These are phyloP conservation scores for Chiloscyllium plagiosum DNA, from an alignment of 2,113 vertebrate species.

Conservation along the genomic window DNA sequence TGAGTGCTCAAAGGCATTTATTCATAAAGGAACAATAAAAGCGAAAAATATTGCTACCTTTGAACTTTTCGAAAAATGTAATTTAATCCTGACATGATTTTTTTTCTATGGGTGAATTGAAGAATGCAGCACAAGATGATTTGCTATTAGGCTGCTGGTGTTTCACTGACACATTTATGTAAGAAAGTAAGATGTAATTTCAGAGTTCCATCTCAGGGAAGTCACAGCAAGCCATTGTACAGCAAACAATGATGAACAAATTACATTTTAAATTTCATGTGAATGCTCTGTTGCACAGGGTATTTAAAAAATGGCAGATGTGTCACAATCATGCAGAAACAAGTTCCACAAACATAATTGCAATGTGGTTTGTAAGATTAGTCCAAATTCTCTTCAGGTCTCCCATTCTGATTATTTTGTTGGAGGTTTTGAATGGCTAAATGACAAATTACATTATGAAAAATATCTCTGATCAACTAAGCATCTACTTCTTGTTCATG, in stretches of 20 bases:
- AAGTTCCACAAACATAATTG: conserved; percentile 34
- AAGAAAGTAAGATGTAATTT: conserved; percentile 38
- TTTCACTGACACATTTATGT: conserved; percentile 34
- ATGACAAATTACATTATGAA: conserved; percentile 33
- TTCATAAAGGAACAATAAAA: conserved; percentile 33
- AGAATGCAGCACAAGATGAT: conserved; percentile 30
- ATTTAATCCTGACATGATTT: conserved; percentile 30
- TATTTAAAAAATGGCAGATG: conserved; percentile 36
- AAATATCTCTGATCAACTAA: conserved; percentile 32
- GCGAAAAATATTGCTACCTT: conserved; percentile 21
- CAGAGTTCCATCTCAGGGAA: conserved; percentile 26
- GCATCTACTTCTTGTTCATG: conserved; percentile 19
- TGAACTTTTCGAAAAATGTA: conserved; percentile 32
- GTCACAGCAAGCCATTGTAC: conserved; percentile 35
- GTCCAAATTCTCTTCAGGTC: conserved; percentile 3
- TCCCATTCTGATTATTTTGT: neutral
- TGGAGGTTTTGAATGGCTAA: conserved; percentile 23
- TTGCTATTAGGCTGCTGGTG: conserved; percentile 32
- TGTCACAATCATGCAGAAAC: conserved; percentile 34
- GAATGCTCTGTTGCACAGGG: conserved; percentile 35
- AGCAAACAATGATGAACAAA: conserved; percentile 33
- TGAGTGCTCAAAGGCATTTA: conserved; percentile 15
- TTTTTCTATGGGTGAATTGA: conserved; percentile 6
- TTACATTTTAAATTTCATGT: conserved; percentile 36
- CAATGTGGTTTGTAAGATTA: conserved; percentile 28